Evolutionary conservation across 2,113 vertebrate species (phyloP).

Genomic region (Nibea coibor): DNA sequence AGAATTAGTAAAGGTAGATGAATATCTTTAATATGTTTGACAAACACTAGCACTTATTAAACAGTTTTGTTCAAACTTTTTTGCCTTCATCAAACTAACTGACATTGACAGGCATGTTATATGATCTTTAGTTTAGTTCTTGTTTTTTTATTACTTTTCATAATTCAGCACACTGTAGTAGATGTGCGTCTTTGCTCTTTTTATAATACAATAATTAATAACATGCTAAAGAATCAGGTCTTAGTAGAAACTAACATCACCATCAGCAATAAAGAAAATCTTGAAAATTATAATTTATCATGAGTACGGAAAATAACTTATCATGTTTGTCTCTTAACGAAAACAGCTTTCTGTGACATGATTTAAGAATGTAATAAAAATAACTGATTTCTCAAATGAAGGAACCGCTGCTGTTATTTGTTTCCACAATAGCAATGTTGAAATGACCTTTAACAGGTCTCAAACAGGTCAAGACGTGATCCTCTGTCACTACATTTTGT

Average conservation of each 20-base stretch:
- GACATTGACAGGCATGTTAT: not conserved
- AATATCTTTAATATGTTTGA: not conserved
- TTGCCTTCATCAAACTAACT: not conserved
- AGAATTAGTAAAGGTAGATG: not conserved
- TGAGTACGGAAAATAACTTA: not conserved
- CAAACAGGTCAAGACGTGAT: not conserved
- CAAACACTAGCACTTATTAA: no score
- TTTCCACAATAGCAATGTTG: slow-evolving; percentile 13
- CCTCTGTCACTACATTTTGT: not conserved
- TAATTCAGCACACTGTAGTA: not conserved
- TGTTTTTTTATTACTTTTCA: not conserved
- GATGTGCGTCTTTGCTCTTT: not conserved
- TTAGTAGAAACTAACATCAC: not conserved
- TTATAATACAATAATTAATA: not conserved
- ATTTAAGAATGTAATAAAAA: slow-evolving; percentile 8
- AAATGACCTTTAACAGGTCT: not conserved
- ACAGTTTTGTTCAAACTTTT: no score
- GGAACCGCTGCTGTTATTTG: not conserved
- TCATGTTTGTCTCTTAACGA: not conserved
- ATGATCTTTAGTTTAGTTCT: not conserved
- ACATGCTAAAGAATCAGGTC: not conserved
- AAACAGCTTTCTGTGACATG: not conserved
- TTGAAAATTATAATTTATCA: not conserved
- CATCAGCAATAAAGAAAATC: not conserved
- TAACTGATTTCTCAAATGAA: not conserved